Percentiles rank a stretch among this genome's conserved stretches.
These are phyloP conservation scores for Saimiri boliviensis DNA, from an alignment of 2,113 vertebrate species.

Conservation along the genomic window DNA sequence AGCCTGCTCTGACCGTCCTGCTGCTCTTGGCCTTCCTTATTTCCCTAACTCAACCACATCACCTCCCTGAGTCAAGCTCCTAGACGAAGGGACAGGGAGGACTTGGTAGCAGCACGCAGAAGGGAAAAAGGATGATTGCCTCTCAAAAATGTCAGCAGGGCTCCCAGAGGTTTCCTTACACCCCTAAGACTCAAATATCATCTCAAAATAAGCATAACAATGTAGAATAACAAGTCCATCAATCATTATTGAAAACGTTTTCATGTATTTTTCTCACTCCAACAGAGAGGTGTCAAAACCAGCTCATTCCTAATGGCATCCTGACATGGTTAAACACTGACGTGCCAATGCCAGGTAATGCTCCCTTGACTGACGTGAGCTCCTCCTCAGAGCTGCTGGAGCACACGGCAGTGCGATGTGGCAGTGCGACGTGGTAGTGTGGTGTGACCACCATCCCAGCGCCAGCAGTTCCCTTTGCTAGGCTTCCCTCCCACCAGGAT, in stretches of 20 bases:
- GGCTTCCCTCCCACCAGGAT: no score
- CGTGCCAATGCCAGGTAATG: accelerated
- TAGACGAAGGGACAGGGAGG: neutral
- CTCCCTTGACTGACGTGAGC: accelerated
- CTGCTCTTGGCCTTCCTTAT: no score
- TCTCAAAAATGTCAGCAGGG: neutral
- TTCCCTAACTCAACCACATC: neutral
- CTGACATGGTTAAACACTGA: accelerated
- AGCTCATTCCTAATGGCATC: neutral
- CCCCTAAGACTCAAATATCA: neutral
- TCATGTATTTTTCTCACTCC: neutral
- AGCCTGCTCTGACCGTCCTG: neutral
- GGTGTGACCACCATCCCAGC: no score
- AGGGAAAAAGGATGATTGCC: neutral
- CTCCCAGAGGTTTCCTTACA: neutral
- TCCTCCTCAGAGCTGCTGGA: neutral
- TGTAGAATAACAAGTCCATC: neutral
- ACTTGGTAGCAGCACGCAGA: accelerated
- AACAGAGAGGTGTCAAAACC: neutral
- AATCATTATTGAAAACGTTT: neutral
- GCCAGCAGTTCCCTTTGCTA: neutral
- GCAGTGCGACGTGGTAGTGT: accelerated
- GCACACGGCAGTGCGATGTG: no score
- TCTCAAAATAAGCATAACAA: neutral
- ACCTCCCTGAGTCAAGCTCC: neutral